Evolutionary conservation across 2,797 vertebrate genomes (phyloP), one percentile per base, ranked within the genome.

Genomic region (Characodon lateralis): DNA sequence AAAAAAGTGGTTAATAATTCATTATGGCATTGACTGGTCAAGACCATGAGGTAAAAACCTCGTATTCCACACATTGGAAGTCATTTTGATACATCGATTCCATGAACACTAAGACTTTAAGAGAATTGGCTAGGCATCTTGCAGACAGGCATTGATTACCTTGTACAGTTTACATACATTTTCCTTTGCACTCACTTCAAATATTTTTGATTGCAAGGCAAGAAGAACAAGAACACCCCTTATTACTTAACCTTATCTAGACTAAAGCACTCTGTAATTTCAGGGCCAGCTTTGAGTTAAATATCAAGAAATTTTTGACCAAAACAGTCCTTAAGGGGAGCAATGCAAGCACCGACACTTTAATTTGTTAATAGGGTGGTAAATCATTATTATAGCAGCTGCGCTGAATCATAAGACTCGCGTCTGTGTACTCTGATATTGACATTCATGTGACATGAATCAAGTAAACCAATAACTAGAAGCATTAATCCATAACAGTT

Each of bases 211-310:
- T 90, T 91, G 82, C 86, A 85, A 84, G 89, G 89, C 88, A 89
- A 85, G 89, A 87, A 61, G 85, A 88, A 84, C 87, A 84, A 88
- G 79, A 79, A 86, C 81, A 89, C 89, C 88, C 87, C 88, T 83
- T 59, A 85, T 88, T 87, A 92, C 89, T 94, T 92, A 89, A 93
- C 91, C 92, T 91, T 88, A 83, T 89, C 87, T 70, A 35, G 50
- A 82, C 88, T 66, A 26, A 77, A 71, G 85, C 86, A 87, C 85
- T 86, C 82, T 76, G 81, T 85, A 85, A 92, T 93, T 90, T 94
- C 88, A 89, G 86, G 79, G 87, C 89, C 84, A 86, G 75, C 88
- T 93, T 94, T 93, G 93, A 92, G 94, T 93, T 91, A 92, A 93
- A 92, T 89, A 88, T 87, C 83, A 89, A 88, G 81, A 91, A 91